Evolutionary conservation across 1,140 invertebrate genomes (phyloP).

Genomic region (Drosophila novamexicana): DNA sequence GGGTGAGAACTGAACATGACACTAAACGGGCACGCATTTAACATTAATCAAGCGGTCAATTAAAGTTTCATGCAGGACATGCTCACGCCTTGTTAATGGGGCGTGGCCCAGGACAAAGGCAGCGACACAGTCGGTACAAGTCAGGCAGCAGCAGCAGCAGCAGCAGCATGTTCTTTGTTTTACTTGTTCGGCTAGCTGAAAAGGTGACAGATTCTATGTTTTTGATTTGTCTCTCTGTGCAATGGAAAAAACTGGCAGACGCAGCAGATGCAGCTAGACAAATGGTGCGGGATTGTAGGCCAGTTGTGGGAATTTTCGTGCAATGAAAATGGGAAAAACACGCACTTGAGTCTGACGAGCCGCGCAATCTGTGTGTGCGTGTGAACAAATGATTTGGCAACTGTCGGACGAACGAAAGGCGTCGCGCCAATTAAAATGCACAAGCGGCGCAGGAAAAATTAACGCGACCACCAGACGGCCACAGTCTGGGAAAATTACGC

Average conservation of each 20-base stretch:
- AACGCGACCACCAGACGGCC: neutral
- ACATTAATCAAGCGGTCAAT: constrained; percentile 23
- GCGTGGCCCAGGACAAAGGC: neutral
- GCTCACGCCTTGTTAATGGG: neutral
- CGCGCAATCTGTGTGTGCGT: constrained; percentile 33
- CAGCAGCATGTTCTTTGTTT: neutral
- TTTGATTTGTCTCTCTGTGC: constrained; percentile 19
- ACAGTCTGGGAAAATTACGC: constrained; percentile 25
- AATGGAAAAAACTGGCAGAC: constrained; percentile 32
- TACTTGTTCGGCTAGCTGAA: neutral
- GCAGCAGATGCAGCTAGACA: constrained; percentile 4
- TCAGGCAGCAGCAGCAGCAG: neutral
- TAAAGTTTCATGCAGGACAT: constrained; percentile 23
- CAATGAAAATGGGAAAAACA: constrained; percentile 44
- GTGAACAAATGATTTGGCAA: constrained; percentile 65
- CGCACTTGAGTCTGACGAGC: constrained; percentile 53
- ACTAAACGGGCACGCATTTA: constrained; percentile 18
- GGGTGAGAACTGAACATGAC: constrained; percentile 63
- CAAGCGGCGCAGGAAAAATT: constrained; percentile 29
- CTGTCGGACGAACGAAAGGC: constrained; percentile 19
- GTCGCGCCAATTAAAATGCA: constrained; percentile 34
- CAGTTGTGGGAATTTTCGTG: constrained; percentile 51
- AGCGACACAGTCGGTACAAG: neutral
- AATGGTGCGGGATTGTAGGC: constrained; percentile 23
- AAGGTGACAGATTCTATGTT: constrained; percentile 21